Evolutionary conservation across 2,113 vertebrate species (phyloP).

Genomic region (Hemibates koningsi): DNA sequence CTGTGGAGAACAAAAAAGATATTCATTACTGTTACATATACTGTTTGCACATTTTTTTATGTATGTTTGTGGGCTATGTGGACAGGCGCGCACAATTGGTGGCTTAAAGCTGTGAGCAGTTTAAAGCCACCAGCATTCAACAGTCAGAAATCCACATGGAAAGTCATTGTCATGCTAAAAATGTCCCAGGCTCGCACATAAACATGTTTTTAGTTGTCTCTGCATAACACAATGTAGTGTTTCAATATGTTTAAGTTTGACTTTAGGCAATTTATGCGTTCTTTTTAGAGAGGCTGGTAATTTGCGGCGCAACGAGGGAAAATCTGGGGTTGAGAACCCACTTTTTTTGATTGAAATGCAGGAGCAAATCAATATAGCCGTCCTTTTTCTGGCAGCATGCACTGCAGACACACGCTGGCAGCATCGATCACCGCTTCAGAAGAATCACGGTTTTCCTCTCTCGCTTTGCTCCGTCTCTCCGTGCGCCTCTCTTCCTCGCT

Average conservation of each 20-base stretch:
- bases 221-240: neutral
- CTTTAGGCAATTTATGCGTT: neutral
- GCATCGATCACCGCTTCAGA: constrained; percentile 67
- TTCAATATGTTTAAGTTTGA: constrained; percentile 4
- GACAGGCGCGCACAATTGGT: neutral
- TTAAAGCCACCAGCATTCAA: constrained; percentile 6
- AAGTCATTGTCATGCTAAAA: constrained; percentile 13
- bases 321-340: constrained; percentile 21
- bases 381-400: constrained; percentile 43
- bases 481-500: neutral
- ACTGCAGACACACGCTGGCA: constrained; percentile 49
- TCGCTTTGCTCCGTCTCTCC: constrained; percentile 19
- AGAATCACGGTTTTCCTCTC: constrained; percentile 55
- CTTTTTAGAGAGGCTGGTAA: constrained; percentile 6
- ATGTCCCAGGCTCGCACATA: neutral
- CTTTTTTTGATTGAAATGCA: constrained; percentile 50
- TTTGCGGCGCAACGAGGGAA: constrained; percentile 1
- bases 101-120: neutral
- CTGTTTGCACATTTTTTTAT: neutral
- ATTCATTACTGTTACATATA: neutral
- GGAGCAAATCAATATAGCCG: constrained; percentile 60
- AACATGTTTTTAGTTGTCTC: neutral
- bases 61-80: neutral
- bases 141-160: constrained; percentile 20
- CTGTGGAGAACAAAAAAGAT: neutral